Evolutionary conservation across 2,888 invertebrate species (phyloP).

Genomic region (Polylopha cassiicola): DNA sequence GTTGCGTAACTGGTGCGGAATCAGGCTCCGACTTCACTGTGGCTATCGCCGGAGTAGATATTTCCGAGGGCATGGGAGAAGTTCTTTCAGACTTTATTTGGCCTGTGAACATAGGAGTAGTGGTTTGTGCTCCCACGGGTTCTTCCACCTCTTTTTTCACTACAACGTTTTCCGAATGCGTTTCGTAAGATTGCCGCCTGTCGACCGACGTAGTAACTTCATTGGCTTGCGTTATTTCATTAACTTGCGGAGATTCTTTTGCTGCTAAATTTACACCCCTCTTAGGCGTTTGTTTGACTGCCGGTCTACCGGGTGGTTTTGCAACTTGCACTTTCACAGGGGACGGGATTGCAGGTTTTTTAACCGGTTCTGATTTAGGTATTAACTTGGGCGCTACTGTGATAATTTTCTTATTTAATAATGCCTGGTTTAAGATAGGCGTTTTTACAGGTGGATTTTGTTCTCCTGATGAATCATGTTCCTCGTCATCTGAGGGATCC

Average conservation of each 20-base stretch:
- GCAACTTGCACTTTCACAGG: constrained; percentile 32
- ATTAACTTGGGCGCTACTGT: constrained; percentile 27
- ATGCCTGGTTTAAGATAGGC: constrained; percentile 15
- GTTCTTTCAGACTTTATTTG: constrained; percentile 61
- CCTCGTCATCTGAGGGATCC: constrained; percentile 33
- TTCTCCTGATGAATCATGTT: constrained; percentile 37
- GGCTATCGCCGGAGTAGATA: constrained; percentile 50
- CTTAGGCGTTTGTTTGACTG: constrained; percentile 66
- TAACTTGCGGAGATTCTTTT: constrained; percentile 34
- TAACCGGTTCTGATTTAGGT: constrained; percentile 33
- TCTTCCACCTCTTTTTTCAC: constrained; percentile 58
- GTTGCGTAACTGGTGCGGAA: constrained; percentile 19
- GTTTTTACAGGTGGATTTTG: constrained; percentile 30
- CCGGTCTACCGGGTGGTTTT: constrained; percentile 46
- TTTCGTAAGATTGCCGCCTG: constrained; percentile 32
- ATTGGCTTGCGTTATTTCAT: constrained; percentile 27
- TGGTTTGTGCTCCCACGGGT: constrained; percentile 33
- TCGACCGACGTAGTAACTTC: constrained; percentile 29
- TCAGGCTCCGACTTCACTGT: constrained; percentile 59
- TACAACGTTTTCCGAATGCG: constrained; percentile 44
- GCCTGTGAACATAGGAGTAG: constrained; percentile 49
- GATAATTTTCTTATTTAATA: constrained; percentile 26
- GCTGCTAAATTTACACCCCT: constrained; percentile 43
- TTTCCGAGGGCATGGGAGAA: constrained; percentile 46
- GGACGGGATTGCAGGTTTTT: constrained; percentile 30